Evolutionary conservation across 1,140 invertebrate species (phyloP), one percentile per base, ranked within the genome.

Genomic region (Adelges cooleyi): DNA sequence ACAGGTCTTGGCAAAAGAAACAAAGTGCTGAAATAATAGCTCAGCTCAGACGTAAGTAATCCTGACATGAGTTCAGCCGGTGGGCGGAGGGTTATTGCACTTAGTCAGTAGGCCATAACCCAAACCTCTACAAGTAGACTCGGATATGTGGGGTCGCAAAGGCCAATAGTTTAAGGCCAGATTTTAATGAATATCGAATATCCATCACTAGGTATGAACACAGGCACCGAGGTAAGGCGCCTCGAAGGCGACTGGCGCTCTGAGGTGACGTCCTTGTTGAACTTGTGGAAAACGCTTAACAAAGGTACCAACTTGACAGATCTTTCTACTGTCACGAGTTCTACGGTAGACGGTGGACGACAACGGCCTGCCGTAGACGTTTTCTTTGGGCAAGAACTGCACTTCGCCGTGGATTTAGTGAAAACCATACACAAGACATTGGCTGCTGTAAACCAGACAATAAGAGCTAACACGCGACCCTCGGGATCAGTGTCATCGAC

Each of bases 251-350:
- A 75, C 23, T 82, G 83, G 80, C 76, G 83, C 54, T 75, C 78
- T 65, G 79, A 83, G 71, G 74, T 90, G 9, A 78, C 78, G 15
- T 86, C 86, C 0, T 72, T 88, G 56, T 77, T 91, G 8, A 81
- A 79, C 67, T 70, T 87, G 2, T 91, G 89, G 89, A 87, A 88
- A 69, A 86, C 86, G 71, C 70, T 90, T 15, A 86, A 80, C 51
- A 71, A 75, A 66, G 71, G 67, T 25, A 3, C 11, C 17, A 51
- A 46, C 15, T 20, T 67, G 4, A 18, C 15, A 10, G 29, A 22
- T 13, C 18, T 33, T 2, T 11, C 44, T 15, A 33, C 25, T 17
- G n/a, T 27, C 23, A 44, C 8, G 17, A 15, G 17, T 53, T 8
- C 17, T 8, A 56, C 20, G 33, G 20, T 33, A 11, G 17, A 40